Evolutionary conservation across 2,113 vertebrate genomes (phyloP).

Genomic region (Mystacornis crossleyi): DNA sequence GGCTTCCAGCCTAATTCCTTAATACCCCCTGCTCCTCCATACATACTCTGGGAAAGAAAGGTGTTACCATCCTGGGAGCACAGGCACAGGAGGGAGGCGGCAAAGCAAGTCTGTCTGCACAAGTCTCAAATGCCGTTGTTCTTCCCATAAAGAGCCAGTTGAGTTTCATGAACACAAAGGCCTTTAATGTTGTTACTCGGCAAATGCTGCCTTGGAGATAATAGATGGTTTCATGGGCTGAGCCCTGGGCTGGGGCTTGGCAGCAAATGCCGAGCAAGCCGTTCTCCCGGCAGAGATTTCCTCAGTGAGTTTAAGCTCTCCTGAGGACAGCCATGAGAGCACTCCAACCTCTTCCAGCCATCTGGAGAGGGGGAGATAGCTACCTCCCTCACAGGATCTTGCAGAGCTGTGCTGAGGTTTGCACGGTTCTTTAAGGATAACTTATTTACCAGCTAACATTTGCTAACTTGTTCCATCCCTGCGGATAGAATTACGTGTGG

Average conservation of each 20-base stretch:
- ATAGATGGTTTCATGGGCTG: not conserved
- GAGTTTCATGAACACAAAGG: not conserved
- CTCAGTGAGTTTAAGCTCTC: rapidly evolving
- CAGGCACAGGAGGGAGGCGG: not conserved
- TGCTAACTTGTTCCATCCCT: not conserved
- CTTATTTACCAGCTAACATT: not conserved
- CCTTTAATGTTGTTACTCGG: not conserved
- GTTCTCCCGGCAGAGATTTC: not conserved
- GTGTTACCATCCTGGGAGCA: not conserved
- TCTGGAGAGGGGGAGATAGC: not conserved
- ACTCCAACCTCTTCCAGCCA: not conserved
- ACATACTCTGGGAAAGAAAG: not conserved
- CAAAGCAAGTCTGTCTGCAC: not conserved
- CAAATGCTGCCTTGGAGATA: not conserved
- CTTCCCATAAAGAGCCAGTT: not conserved
- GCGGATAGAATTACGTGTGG: not conserved
- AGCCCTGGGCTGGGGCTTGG: not conserved
- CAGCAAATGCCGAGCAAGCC: rapidly evolving
- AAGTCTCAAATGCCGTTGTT: not conserved
- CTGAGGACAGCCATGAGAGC: not conserved
- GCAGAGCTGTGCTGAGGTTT: not conserved
- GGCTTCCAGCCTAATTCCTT: not conserved
- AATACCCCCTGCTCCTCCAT: not conserved
- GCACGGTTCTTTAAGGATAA: not conserved
- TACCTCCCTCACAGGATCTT: not conserved